These are phyloP conservation scores for Plagiodera versicolora DNA, from an alignment of 2,888 invertebrate species.

Conservation along the genomic window DNA sequence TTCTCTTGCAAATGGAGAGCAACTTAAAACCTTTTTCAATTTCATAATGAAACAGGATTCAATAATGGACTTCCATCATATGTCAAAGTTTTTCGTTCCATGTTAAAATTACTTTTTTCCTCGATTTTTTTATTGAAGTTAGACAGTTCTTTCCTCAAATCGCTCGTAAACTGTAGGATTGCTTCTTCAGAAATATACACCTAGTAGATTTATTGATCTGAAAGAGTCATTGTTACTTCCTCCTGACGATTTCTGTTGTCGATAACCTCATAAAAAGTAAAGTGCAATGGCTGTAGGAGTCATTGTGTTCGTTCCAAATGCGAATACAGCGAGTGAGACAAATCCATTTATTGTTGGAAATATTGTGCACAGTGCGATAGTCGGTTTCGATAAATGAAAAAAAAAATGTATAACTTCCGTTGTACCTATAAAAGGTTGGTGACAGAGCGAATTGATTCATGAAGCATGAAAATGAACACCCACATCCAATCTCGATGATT, in stretches of 20 bases:
- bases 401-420: not conserved
- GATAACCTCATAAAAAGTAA: conserved; percentile 36
- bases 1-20: too few relatives aligned
- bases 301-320: conserved; percentile 29
- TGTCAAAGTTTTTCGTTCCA: too few relatives aligned
- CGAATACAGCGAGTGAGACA: conserved; percentile 17
- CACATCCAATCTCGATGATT: too few relatives aligned
- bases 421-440: not conserved
- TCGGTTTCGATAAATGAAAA: not conserved
- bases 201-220: not conserved
- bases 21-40: too few relatives aligned
- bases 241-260: conserved; percentile 34
- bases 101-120: too few relatives aligned
- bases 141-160: too few relatives aligned
- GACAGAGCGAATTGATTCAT: not conserved
- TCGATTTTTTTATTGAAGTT: too few relatives aligned
- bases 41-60: too few relatives aligned
- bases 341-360: not conserved
- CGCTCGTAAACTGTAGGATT: too few relatives aligned
- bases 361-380: not conserved
- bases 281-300: conserved; percentile 12
- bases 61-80: too few relatives aligned
- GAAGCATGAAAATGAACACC: not conserved
- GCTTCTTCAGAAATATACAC: too few relatives aligned
- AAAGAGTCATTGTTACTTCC: conserved; percentile 11